A percentile compares a stretch with the other conserved stretches of the same genome.
These are phyloP conservation scores for Cistogaster globosa DNA, from an alignment of 2,888 invertebrate genomes.

Conservation along the genomic window DNA sequence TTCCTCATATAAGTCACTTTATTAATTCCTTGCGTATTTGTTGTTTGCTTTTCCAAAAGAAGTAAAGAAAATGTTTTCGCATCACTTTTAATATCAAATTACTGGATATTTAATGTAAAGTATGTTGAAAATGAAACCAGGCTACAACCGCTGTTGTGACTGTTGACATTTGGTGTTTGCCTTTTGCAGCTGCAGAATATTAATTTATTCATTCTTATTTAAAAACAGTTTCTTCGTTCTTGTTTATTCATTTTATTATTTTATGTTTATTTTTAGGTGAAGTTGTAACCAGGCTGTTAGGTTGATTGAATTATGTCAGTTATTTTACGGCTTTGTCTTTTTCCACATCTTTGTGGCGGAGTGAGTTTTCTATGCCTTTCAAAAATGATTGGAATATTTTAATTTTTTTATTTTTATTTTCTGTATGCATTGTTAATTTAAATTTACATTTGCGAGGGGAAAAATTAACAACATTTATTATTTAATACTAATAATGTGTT, in stretches of 20 bases:
- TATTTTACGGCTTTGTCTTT: too few relatives aligned
- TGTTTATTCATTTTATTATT: not conserved
- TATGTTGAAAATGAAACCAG: conserved; percentile 57
- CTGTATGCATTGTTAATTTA: too few relatives aligned
- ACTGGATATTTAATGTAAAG: conserved; percentile 40
- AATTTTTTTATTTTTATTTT: too few relatives aligned
- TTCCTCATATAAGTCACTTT: conserved; percentile 9
- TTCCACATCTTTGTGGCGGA: too few relatives aligned
- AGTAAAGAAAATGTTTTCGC: not conserved
- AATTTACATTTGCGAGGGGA: too few relatives aligned
- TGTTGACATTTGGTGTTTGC: conserved; percentile 67
- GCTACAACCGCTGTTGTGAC: conserved; percentile 65
- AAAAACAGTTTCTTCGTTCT: not conserved
- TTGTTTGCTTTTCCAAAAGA: not conserved
- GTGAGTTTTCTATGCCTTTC: too few relatives aligned
- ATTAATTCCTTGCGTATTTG: conserved; percentile 7
- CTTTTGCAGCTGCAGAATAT: not conserved
- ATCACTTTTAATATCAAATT: conserved; percentile 48
- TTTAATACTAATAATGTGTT: too few relatives aligned
- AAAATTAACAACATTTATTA: too few relatives aligned
- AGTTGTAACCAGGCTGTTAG: too few relatives aligned
- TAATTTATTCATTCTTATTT: conserved; percentile 28
- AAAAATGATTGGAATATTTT: too few relatives aligned
- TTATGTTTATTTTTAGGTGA: not conserved
- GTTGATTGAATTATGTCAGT: too few relatives aligned